Conservation (phyloP, 1,140 invertebrate species). For the Grapholita molesta region DNA sequence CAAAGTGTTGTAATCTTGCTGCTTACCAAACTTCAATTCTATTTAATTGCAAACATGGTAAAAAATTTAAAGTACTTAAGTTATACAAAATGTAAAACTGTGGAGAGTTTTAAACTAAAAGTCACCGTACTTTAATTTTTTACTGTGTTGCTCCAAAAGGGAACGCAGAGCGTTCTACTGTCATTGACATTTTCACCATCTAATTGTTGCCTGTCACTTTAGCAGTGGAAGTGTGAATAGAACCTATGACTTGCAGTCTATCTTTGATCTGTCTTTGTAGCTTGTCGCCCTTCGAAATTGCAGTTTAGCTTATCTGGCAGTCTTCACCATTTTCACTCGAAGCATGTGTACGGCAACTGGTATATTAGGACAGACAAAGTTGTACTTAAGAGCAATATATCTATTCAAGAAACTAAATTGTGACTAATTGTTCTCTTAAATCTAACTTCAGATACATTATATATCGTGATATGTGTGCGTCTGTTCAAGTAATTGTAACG, state of each 20-base stretch:
- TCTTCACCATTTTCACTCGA: slow-evolving; percentile 30
- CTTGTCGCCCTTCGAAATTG: slow-evolving; percentile 51
- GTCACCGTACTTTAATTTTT: background rate
- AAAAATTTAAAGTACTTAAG: background rate
- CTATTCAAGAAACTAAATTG: too few species aligned
- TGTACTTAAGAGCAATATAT: too few species aligned
- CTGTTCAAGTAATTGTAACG: too few species aligned
- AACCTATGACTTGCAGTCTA: slow-evolving; percentile 26
- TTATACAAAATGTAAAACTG: background rate
- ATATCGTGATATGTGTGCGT: too few species aligned
- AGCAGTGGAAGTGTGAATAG: slow-evolving; percentile 38
- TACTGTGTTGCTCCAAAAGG: background rate
- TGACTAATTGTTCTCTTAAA: too few species aligned
- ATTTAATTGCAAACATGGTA: background rate
- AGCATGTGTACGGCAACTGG: slow-evolving; percentile 43
- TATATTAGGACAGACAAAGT: background rate
- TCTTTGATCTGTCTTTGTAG: slow-evolving; percentile 33
- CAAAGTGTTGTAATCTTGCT: background rate
- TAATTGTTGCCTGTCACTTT: slow-evolving; percentile 46
- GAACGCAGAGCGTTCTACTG: background rate
- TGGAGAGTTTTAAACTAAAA: background rate
- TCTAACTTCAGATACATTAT: too few species aligned
- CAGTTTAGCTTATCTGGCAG: slow-evolving; percentile 38
- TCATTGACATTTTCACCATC: slow-evolving; percentile 44
- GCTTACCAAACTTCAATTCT: background rate